These are phyloP conservation scores for Accipiter cooperii DNA, from an alignment of 2,113 vertebrate genomes.

Conservation along the genomic window DNA sequence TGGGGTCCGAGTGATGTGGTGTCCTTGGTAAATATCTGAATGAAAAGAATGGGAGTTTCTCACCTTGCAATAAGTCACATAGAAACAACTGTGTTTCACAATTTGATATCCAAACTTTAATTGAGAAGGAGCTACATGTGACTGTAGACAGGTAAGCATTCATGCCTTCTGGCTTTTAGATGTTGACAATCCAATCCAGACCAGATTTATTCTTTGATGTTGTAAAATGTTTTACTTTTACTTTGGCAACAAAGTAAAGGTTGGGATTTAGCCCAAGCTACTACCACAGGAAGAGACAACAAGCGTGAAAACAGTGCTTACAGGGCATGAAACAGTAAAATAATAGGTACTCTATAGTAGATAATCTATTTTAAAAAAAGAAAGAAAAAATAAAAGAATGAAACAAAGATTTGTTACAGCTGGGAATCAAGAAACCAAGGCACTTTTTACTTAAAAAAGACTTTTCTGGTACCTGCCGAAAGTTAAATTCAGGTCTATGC, in stretches of 20 bases:
- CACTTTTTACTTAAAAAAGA: conserved; percentile 10
- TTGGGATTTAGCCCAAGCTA: not conserved
- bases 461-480: conserved; percentile 34
- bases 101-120: not conserved
- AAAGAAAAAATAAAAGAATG: not conserved
- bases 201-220: conserved; percentile 32
- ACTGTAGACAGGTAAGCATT: not conserved
- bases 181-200: not conserved
- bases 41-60: not conserved
- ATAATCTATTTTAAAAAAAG: not conserved
- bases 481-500: conserved; percentile 27
- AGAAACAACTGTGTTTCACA: not conserved
- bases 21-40: not conserved
- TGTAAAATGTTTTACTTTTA: conserved; percentile 19
- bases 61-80: not conserved
- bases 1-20: not conserved
- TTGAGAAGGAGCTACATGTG: not conserved
- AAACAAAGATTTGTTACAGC: conserved; percentile 32
- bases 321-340: conserved; percentile 50
- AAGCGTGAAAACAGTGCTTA: conserved; percentile 45
- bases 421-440: conserved; percentile 48
- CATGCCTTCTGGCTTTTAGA: conserved; percentile 3
- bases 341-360: conserved; percentile 5
- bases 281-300: not conserved
- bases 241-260: conserved; percentile 38